These are phyloP conservation scores for Cottus gobio DNA, from an alignment of 2,113 vertebrate species.

Conservation along the genomic window DNA sequence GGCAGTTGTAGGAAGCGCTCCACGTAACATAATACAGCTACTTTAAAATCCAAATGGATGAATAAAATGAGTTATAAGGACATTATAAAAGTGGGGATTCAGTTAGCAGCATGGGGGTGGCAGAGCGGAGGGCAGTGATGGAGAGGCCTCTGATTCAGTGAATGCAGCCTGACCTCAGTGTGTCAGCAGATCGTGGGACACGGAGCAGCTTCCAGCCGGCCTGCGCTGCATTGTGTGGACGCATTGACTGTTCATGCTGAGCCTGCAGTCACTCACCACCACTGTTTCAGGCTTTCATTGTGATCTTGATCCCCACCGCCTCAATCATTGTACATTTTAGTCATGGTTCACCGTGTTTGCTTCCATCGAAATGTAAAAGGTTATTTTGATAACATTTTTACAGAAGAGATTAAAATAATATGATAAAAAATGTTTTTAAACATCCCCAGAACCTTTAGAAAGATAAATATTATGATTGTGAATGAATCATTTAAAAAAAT, in stretches of 20 bases:
- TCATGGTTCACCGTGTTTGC: background rate
- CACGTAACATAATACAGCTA: background rate
- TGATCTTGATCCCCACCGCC: background rate
- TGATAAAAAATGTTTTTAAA: too few species aligned
- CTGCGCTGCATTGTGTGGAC: conserved; percentile 24
- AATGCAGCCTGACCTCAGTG: conserved; percentile 50
- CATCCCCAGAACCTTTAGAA: background rate
- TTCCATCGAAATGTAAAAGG: background rate
- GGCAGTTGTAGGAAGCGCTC: background rate
- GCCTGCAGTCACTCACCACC: conserved; percentile 48
- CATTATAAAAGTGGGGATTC: background rate
- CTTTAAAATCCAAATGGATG: background rate
- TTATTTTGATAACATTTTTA: background rate
- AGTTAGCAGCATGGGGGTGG: background rate
- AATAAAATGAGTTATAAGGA: background rate
- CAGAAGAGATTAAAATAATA: background rate
- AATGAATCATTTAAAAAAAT: background rate
- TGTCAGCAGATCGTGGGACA: conserved; percentile 67
- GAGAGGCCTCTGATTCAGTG: conserved; percentile 13
- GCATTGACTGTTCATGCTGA: conserved; percentile 56
- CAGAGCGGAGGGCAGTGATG: background rate
- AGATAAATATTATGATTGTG: background rate
- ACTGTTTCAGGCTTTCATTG: background rate
- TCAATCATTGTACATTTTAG: background rate
- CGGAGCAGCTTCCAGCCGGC: conserved; percentile 67